Percentiles rank a stretch among this genome's conserved stretches.
phyloP scores from a whole-genome alignment of 2,113 vertebrate genomes.

The Monopterus albus region DNA sequence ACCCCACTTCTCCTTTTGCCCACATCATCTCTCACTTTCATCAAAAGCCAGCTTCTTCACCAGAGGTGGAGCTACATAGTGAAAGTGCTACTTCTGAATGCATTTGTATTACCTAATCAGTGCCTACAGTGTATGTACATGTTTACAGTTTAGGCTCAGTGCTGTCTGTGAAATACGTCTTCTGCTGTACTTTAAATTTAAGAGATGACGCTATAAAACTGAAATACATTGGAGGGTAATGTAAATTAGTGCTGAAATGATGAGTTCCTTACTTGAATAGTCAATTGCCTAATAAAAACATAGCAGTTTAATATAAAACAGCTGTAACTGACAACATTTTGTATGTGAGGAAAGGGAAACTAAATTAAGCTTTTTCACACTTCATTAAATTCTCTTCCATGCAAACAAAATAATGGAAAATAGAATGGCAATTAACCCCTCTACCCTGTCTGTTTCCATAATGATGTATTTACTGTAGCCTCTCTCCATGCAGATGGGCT shows the following conservation, averaged over 20 bases:
- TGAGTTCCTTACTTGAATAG: too few species aligned
- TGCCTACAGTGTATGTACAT: too few species aligned
- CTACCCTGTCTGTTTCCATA: not conserved
- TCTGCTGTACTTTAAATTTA: too few species aligned
- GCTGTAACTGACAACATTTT: not conserved
- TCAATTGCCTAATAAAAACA: too few species aligned
- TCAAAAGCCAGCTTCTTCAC: conserved; percentile 20
- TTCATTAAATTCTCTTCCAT: not conserved
- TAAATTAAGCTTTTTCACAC: not conserved
- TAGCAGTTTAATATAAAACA: not conserved
- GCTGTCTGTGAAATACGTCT: too few species aligned
- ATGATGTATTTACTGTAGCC: conserved; percentile 2
- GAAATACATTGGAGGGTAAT: not conserved
- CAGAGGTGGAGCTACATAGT: conserved; percentile 15
- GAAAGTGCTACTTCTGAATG: not conserved
- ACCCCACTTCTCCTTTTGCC: not conserved
- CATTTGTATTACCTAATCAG: too few species aligned
- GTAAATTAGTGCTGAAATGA: too few species aligned
- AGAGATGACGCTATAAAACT: too few species aligned
- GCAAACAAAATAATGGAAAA: not conserved
- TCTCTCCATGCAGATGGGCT: not conserved
- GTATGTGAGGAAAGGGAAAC: not conserved
- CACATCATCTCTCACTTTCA: conserved; percentile 16
- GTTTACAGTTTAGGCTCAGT: not conserved
- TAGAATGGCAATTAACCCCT: not conserved